Conservation (phyloP, 1,140 invertebrate species). For the Condylostylus longicornis region DNA sequence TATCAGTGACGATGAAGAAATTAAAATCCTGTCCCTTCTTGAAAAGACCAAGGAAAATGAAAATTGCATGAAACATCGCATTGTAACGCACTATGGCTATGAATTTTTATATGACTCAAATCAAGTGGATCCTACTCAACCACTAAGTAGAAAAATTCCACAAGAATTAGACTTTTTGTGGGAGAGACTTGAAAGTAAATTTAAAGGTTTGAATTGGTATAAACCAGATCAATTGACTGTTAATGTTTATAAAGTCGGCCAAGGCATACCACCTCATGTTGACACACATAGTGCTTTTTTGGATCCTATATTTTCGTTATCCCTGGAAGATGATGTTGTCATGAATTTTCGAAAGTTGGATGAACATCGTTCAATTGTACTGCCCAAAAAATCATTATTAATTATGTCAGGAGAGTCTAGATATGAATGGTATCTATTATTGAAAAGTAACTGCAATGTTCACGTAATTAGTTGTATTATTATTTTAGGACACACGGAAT, state of each 20-base stretch:
- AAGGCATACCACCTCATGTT: slow-evolving; percentile 90
- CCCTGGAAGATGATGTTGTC: slow-evolving; percentile 65
- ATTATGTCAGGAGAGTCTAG: slow-evolving; percentile 72
- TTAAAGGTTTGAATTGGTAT: slow-evolving; percentile 31
- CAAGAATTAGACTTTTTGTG: slow-evolving; percentile 50
- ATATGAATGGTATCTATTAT: slow-evolving; percentile 73
- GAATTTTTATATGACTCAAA: slow-evolving; percentile 85
- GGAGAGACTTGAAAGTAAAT: slow-evolving; percentile 38
- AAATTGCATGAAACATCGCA: slow-evolving; percentile 59
- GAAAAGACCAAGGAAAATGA: slow-evolving; percentile 27
- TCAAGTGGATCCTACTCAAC: slow-evolving; percentile 60
- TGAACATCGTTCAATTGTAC: slow-evolving; percentile 42
- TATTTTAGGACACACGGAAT: slow-evolving; percentile 84
- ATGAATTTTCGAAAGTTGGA: slow-evolving; percentile 71
- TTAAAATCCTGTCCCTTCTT: slow-evolving; percentile 43
- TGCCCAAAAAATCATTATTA: slow-evolving; percentile 64
- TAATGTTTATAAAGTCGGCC: slow-evolving; percentile 80
- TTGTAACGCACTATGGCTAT: slow-evolving; percentile 87
- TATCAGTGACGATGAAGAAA: slow-evolving; percentile 56
- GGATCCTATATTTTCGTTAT: slow-evolving; percentile 74
- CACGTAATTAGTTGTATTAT: too few relatives aligned
- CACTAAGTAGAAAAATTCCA: slow-evolving; percentile 55
- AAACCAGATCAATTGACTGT: slow-evolving; percentile 83
- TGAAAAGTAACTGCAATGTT: too few relatives aligned
- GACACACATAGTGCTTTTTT: slow-evolving; percentile 90